These are phyloP conservation scores for Danio kyathit DNA, from an alignment of 2,797 vertebrate species.

Conservation along the genomic window DNA sequence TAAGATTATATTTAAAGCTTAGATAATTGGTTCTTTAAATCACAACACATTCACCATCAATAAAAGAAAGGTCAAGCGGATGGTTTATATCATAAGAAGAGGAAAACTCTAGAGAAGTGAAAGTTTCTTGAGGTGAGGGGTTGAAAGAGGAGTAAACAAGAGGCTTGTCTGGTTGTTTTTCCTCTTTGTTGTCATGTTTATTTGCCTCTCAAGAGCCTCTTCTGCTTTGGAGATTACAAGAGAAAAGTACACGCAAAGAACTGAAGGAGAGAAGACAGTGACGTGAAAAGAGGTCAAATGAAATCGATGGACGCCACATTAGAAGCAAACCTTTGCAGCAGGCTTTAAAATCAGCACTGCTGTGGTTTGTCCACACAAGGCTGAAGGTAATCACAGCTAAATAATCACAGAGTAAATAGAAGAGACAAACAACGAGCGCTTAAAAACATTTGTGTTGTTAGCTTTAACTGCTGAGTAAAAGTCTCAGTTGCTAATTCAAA, in stretches of 20 bases:
- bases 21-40: neutral
- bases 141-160: neutral
- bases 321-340: too few relatives aligned
- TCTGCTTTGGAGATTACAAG: neutral
- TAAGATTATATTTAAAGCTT: neutral
- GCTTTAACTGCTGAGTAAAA: too few relatives aligned
- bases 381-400: too few relatives aligned
- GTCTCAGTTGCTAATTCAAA: too few relatives aligned
- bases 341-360: too few relatives aligned
- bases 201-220: neutral
- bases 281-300: neutral
- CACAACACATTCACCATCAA: neutral
- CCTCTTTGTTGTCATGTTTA: neutral
- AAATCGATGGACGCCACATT: neutral
- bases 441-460: too few relatives aligned
- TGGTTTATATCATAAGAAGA: neutral
- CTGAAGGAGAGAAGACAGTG: neutral
- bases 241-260: neutral
- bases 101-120: neutral
- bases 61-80: neutral
- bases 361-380: too few relatives aligned
- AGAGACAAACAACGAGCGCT: too few relatives aligned
- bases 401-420: too few relatives aligned
- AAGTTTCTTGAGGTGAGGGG: neutral
- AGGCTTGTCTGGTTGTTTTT: neutral